Conservation (phyloP, 2,888 invertebrate species). For the Chouioia cunea region DNA sequence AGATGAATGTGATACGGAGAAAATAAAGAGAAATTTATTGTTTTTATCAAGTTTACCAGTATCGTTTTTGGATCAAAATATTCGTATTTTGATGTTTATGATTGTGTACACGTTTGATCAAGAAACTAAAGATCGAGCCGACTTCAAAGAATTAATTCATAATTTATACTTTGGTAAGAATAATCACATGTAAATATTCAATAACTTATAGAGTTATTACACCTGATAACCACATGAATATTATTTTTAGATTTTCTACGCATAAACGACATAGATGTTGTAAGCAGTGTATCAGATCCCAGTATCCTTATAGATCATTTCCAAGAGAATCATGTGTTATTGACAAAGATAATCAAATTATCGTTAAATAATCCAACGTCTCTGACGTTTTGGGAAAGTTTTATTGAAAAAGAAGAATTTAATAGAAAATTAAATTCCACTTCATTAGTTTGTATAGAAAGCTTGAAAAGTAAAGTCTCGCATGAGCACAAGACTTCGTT, state of each 20-base stretch:
- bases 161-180: constrained; percentile 55
- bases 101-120: constrained; percentile 53
- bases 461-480: constrained; percentile 51
- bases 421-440: constrained; percentile 45
- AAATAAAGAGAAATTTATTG: constrained; percentile 47
- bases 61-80: constrained; percentile 48
- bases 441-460: constrained; percentile 57
- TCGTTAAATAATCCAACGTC: constrained; percentile 52
- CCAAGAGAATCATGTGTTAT: constrained; percentile 41
- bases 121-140: constrained; percentile 48
- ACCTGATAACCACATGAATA: constrained; percentile 2
- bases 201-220: too few relatives aligned
- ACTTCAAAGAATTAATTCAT: constrained; percentile 48
- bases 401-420: constrained; percentile 47
- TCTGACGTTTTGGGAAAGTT: constrained; percentile 49
- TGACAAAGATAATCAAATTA: constrained; percentile 53
- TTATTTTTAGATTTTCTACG: constrained; percentile 54
- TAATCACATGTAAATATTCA: too few relatives aligned
- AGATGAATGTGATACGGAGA: constrained; percentile 28
- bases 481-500: constrained; percentile 52
- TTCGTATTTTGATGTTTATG: constrained; percentile 55
- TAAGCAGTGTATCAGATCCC: constrained; percentile 53
- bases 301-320: constrained; percentile 51
- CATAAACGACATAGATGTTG: constrained; percentile 53
- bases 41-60: constrained; percentile 55